phyloP scores from a whole-genome alignment of 1,140 invertebrate genomes.

The Oryctes rhinoceros region DNA sequence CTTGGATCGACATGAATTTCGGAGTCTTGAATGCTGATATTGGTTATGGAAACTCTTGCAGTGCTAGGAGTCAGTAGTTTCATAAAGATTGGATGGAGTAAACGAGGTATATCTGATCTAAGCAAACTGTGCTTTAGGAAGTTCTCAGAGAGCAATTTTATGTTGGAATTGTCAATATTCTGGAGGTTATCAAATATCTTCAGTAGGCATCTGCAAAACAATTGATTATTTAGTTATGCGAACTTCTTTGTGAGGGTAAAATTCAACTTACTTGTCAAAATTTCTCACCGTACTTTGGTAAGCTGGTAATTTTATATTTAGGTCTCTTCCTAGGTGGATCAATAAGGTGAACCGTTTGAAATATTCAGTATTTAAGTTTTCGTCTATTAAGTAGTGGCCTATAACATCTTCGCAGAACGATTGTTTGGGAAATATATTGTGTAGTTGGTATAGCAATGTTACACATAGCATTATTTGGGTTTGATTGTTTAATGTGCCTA shows the following conservation, averaged over 20 bases:
- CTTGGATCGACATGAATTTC: slow-evolving; percentile 62
- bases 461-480: slow-evolving; percentile 72
- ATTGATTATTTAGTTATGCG: slow-evolving; percentile 16
- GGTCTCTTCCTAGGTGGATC: slow-evolving; percentile 82
- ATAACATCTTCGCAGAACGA: slow-evolving; percentile 76
- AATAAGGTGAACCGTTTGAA: slow-evolving; percentile 79
- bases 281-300: slow-evolving; percentile 58
- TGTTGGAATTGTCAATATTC: slow-evolving; percentile 70
- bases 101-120: slow-evolving; percentile 77
- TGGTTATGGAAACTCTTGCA: slow-evolving; percentile 84
- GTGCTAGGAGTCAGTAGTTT: slow-evolving; percentile 85
- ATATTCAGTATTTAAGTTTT: slow-evolving; percentile 67
- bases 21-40: slow-evolving; percentile 80
- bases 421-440: slow-evolving; percentile 71
- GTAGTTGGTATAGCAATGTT: slow-evolving; percentile 75
- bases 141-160: slow-evolving; percentile 75
- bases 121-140: slow-evolving; percentile 80
- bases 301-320: slow-evolving; percentile 62
- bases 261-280: slow-evolving; percentile 65
- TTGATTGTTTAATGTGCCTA: slow-evolving; percentile 68
- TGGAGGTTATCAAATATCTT: slow-evolving; percentile 82
- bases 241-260: slow-evolving; percentile 10
- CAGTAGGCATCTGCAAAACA: slow-evolving; percentile 70
- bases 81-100: slow-evolving; percentile 81
- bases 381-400: slow-evolving; percentile 64